Base-by-base conservation (phyloP, 92 coral and sea anemone genomes). In the Scolanthus callimorphus region DNA sequence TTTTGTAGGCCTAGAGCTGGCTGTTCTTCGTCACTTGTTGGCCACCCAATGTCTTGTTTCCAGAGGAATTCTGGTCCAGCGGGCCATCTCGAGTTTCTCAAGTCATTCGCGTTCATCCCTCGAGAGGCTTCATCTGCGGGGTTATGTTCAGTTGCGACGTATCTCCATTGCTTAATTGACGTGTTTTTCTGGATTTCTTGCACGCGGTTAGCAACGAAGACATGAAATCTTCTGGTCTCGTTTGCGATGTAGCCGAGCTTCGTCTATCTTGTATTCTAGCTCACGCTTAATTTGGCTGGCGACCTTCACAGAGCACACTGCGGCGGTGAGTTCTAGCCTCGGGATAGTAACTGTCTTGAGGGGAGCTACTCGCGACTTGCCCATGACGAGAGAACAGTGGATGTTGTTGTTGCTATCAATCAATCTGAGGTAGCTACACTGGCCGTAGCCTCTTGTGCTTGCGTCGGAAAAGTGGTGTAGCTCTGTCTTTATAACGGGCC, bases 391-490 rank as follows among this genome's bases (percentile, higher is more conserved):
- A 12, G 76, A 20, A 45, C 81, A 74, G 39, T 74, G 81, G 21
- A 74, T 39, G 23, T 52, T 45, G 2, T 57, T 28, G 44, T 49
- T 20, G 28, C 66, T 75, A 13, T 74, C 26, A n/a, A 45, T 30
- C 22, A 69, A 21, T 11, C 83, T 17, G 17, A 77, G 28, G 46
- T 77, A 77, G 60, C 70, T 49, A 50, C 83, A 77, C 49, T 77
- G 83, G 22, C 77, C 64, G 29, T 77, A 77, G 38, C 83, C 83
- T 20, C 43, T 48, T 34, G 55, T 46, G 52, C 76, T 69, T 44
- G 69, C 70, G 23, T 69, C 76, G 28, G 76, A 69, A 49, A 69
- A 69, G 56, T 65, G 81, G 45, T 74, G 81, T 25, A 74, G 43
- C 34, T 69, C 65, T 27, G 64, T 29, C 23, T 26, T 43, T 24